Percentiles rank a stretch among this genome's conserved stretches.
These are phyloP conservation scores for Notiomystis cincta DNA, from an alignment of 2,113 vertebrate species.

Conservation along the genomic window DNA sequence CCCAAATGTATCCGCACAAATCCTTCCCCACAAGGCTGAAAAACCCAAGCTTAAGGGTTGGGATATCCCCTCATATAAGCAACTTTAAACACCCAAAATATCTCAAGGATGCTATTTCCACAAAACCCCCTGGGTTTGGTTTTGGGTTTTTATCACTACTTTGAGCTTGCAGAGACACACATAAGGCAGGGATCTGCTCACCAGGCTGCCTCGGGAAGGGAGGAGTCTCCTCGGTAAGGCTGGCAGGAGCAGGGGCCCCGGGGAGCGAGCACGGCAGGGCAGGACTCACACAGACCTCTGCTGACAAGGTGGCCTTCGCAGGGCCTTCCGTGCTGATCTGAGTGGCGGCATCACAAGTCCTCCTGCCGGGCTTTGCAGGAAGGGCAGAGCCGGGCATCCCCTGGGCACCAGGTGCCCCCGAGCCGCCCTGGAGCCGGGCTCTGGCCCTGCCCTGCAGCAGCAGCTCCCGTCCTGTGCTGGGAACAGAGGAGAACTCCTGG, in stretches of 20 bases:
- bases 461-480: slow-evolving; percentile 21
- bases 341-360: slow-evolving; percentile 61
- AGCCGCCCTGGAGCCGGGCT: not conserved
- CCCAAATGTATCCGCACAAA: not conserved
- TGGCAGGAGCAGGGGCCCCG: not conserved
- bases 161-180: not conserved
- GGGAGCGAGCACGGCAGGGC: not conserved
- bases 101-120: not conserved
- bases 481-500: not conserved
- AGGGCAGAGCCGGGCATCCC: not conserved
- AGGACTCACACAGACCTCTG: slow-evolving; percentile 54
- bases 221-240: not conserved
- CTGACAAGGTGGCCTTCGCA: slow-evolving; percentile 45
- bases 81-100: not conserved
- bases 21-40: not conserved
- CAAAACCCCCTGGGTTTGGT: not conserved
- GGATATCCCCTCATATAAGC: fast-evolving
- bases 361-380: not conserved
- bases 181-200: slow-evolving; percentile 18
- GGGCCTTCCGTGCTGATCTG: slow-evolving; percentile 68
- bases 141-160: not conserved
- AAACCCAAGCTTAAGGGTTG: not conserved
- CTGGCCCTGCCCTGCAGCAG: slow-evolving; percentile 22
- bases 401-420: not conserved
- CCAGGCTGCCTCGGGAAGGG: slow-evolving; percentile 22